These are phyloP conservation scores for Protonibea diacanthus DNA, from an alignment of 2,797 vertebrate species.

Conservation along the genomic window DNA sequence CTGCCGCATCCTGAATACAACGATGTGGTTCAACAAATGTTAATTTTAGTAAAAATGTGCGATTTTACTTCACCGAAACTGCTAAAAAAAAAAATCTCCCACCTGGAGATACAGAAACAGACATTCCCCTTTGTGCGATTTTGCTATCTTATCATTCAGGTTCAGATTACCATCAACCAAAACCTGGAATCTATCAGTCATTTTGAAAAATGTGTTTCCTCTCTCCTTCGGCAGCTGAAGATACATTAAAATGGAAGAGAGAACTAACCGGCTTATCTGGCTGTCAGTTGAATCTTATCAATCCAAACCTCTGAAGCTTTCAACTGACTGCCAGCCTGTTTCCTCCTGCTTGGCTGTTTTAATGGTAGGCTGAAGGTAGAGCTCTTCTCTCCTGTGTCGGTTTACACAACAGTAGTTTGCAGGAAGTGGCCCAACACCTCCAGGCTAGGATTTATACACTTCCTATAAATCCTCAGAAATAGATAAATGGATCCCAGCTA, in stretches of 20 bases:
- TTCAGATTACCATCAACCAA: slow-evolving; percentile 62
- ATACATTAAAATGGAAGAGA: slow-evolving; percentile 61
- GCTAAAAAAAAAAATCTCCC: slow-evolving; percentile 19
- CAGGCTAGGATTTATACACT: slow-evolving; percentile 74
- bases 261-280: slow-evolving; percentile 70
- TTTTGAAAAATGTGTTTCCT: slow-evolving; percentile 62
- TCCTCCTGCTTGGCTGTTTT: slow-evolving; percentile 56
- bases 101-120: slow-evolving; percentile 36
- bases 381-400: slow-evolving; percentile 49
- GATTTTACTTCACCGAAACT: slow-evolving; percentile 30
- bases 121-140: slow-evolving; percentile 11
- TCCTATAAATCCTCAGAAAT: slow-evolving; percentile 79
- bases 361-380: slow-evolving; percentile 57
- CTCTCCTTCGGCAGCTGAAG: slow-evolving; percentile 34
- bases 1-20: slow-evolving; percentile 41
- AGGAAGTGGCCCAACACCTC: slow-evolving; percentile 71
- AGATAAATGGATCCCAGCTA: slow-evolving; percentile 71
- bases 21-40: slow-evolving; percentile 48
- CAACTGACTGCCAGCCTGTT: slow-evolving; percentile 42
- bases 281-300: slow-evolving; percentile 74
- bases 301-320: slow-evolving; percentile 61
- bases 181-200: slow-evolving; percentile 58
- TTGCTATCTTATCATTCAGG: slow-evolving; percentile 58
- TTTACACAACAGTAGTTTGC: slow-evolving; percentile 62
- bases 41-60: slow-evolving; percentile 41